These are phyloP conservation scores for Aphis craccivora DNA, from an alignment of 1,140 invertebrate species.

Conservation along the genomic window DNA sequence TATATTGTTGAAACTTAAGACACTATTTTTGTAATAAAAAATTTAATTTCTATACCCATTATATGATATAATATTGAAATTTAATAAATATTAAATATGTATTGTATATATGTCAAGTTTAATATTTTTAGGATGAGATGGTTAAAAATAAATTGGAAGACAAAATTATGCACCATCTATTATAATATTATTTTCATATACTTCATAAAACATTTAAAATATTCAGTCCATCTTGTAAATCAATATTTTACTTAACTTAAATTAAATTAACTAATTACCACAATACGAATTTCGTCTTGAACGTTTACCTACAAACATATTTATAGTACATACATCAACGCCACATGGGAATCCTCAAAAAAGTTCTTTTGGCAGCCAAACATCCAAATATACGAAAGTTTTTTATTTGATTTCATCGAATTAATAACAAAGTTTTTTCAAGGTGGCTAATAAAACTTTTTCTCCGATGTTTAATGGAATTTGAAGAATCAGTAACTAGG, in stretches of 20 bases:
- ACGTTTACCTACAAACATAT: neutral
- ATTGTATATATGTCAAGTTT: neutral
- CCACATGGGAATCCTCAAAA: slow-evolving; percentile 1
- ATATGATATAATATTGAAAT: neutral
- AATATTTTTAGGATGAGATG: neutral
- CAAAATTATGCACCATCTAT: neutral
- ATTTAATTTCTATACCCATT: neutral
- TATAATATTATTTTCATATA: too few species aligned
- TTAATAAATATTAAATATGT: neutral
- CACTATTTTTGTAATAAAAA: neutral
- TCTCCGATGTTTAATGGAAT: neutral
- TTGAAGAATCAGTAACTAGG: neutral
- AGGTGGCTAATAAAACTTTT: slow-evolving; percentile 12
- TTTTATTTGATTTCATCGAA: slow-evolving; percentile 6
- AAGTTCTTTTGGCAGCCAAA: neutral
- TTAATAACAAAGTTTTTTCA: neutral
- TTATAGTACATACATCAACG: neutral
- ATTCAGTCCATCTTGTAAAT: neutral
- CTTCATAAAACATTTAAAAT: neutral
- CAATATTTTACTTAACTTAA: neutral
- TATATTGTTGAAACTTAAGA: neutral
- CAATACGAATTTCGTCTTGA: neutral
- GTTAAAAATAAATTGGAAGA: neutral
- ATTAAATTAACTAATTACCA: neutral
- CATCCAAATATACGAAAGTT: neutral